A percentile compares a stretch with the other conserved stretches of the same genome.
Evolutionary conservation across 2,113 vertebrate genomes (phyloP).

Genomic region (Pionites leucogaster): DNA sequence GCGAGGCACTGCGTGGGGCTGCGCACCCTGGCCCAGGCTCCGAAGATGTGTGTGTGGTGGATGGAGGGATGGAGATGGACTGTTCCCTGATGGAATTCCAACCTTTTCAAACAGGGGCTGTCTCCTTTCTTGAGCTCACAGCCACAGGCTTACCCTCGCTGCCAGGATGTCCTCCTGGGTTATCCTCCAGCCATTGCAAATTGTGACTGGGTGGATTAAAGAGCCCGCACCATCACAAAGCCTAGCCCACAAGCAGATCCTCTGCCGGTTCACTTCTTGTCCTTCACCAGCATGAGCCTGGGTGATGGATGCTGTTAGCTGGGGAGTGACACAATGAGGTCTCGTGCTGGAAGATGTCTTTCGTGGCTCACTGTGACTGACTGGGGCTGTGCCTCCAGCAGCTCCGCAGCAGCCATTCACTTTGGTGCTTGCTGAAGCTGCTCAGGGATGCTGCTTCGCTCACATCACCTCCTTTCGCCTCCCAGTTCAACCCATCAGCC

Average conservation of each 20-base stretch:
- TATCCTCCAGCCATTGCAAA: not conserved
- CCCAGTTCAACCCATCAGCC: not conserved
- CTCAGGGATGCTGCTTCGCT: not conserved
- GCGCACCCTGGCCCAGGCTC: accelerated
- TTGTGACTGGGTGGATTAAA: not conserved
- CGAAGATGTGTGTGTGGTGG: accelerated
- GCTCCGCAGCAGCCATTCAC: not conserved
- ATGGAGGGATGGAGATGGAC: not conserved
- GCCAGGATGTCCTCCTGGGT: not conserved
- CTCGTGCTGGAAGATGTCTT: not conserved
- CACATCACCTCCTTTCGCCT: conserved; percentile 1
- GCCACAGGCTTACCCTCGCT: not conserved
- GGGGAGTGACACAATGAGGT: not conserved
- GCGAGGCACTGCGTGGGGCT: accelerated
- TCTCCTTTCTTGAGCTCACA: not conserved
- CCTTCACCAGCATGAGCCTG: not conserved
- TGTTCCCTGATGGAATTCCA: not conserved
- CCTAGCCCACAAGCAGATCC: not conserved
- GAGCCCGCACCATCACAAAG: not conserved
- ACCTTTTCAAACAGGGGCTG: not conserved
- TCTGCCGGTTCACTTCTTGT: not conserved
- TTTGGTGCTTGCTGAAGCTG: not conserved
- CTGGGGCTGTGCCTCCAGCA: not conserved
- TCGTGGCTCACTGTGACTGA: not conserved
- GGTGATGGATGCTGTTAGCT: not conserved